These are phyloP conservation scores for Ennomos erosarius DNA, from an alignment of 2,888 invertebrate species.

Conservation along the genomic window DNA sequence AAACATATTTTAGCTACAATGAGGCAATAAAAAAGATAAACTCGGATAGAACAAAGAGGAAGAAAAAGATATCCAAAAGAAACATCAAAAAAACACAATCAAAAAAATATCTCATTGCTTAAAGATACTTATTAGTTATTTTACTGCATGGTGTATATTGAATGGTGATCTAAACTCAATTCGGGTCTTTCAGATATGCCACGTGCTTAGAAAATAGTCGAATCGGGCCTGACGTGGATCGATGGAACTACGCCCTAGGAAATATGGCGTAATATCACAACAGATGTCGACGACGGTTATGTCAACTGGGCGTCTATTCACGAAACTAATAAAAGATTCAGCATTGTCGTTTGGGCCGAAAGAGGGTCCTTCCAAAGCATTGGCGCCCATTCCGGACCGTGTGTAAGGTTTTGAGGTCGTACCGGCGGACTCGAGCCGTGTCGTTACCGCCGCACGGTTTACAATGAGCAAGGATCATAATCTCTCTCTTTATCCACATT, in stretches of 20 bases:
- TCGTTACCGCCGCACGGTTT: constrained; percentile 70
- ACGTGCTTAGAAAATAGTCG: constrained; percentile 72
- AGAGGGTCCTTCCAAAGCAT: constrained; percentile 72
- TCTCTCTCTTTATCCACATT: constrained; percentile 50
- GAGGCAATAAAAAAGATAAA: too few relatives aligned
- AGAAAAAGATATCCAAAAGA: too few relatives aligned
- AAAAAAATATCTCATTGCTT: too few relatives aligned
- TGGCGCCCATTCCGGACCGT: constrained; percentile 60
- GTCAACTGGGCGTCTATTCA: constrained; percentile 82
- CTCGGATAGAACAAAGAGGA: too few relatives aligned
- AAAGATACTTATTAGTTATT: neutral
- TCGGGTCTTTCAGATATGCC: constrained; percentile 63
- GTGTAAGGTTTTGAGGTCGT: constrained; percentile 63
- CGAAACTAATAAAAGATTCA: constrained; percentile 84
- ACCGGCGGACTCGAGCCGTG: constrained; percentile 55
- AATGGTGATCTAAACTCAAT: constrained; percentile 58
- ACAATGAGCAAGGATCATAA: constrained; percentile 62
- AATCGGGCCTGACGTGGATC: constrained; percentile 59
- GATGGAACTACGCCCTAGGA: constrained; percentile 60
- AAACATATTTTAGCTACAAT: too few relatives aligned
- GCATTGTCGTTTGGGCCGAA: constrained; percentile 75
- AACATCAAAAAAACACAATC: too few relatives aligned
- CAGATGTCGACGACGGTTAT: constrained; percentile 82
- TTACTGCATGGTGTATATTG: constrained; percentile 11
- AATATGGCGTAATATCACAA: constrained; percentile 81